These are phyloP conservation scores for Steatornis caripensis DNA, from an alignment of 2,113 vertebrate genomes.

Conservation along the genomic window DNA sequence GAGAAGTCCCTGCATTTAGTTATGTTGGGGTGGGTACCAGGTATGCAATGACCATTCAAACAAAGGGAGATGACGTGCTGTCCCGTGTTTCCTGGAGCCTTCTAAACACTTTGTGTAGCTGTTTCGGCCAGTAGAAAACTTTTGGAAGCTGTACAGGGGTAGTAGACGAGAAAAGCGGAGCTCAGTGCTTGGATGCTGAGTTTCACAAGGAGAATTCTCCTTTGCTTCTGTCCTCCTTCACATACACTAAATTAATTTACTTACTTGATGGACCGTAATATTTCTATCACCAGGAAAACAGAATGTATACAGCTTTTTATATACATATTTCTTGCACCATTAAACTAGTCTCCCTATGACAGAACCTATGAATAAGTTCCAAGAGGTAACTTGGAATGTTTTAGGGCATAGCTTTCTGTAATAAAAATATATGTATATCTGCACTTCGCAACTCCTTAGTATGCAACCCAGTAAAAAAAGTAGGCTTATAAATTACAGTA, in stretches of 20 bases:
- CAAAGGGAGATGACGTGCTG: not conserved
- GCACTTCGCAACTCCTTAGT: not conserved
- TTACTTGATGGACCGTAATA: not conserved
- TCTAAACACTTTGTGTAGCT: fast-evolving
- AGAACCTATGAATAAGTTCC: not conserved
- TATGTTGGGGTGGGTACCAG: not conserved
- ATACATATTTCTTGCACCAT: slow-evolving; percentile 14
- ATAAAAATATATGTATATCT: not conserved
- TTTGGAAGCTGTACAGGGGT: not conserved
- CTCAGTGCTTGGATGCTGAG: not conserved
- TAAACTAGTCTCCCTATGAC: not conserved
- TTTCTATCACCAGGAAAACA: not conserved
- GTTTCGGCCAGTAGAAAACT: not conserved
- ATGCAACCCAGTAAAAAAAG: not conserved
- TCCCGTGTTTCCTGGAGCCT: not conserved
- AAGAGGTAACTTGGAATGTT: not conserved
- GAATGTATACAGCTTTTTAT: slow-evolving; percentile 6
- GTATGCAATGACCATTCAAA: fast-evolving
- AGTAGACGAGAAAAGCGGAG: not conserved
- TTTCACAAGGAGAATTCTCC: not conserved
- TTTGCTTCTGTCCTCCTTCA: not conserved
- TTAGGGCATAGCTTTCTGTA: not conserved
- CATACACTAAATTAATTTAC: slow-evolving; percentile 24
- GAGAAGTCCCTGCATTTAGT: not conserved
- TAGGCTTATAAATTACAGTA: not conserved